These are phyloP conservation scores for Apodemus agrarius DNA, from an alignment of 2,797 vertebrate species.

Conservation along the genomic window DNA sequence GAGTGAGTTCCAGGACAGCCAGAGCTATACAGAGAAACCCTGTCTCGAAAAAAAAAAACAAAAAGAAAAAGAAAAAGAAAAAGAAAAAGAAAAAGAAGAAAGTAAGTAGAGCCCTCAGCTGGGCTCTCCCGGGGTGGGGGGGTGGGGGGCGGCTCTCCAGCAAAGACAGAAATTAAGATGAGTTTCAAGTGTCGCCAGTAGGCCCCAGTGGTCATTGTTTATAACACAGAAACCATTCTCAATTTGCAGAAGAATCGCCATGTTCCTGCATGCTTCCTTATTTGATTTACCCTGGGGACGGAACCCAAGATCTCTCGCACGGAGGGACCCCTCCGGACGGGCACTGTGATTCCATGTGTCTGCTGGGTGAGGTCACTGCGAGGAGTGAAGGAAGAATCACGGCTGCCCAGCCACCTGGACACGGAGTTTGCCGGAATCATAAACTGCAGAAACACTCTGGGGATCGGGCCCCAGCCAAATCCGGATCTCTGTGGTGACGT, in stretches of 20 bases:
- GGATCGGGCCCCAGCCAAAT: not conserved
- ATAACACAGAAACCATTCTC: not conserved
- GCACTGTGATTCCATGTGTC: not conserved
- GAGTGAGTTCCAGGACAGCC: too few relatives aligned
- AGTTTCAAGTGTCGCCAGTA: not conserved
- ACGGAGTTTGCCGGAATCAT: not conserved
- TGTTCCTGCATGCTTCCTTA: not conserved
- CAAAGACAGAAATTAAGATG: not conserved
- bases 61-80: too few relatives aligned
- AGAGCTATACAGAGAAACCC: too few relatives aligned
- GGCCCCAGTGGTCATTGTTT: not conserved
- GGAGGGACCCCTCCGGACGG: rapidly evolving
- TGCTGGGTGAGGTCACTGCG: not conserved
- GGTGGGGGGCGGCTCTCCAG: not conserved
- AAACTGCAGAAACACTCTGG: not conserved
- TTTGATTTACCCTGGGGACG: not conserved
- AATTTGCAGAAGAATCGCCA: not conserved
- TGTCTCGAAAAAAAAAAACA: too few relatives aligned
- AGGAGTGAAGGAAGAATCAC: not conserved
- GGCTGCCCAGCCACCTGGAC: not conserved
- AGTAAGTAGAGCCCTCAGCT: not conserved
- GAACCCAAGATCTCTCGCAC: not conserved
- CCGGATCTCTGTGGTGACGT: not conserved
- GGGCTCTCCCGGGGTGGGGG: not conserved
- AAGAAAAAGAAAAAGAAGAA: too few relatives aligned